A percentile compares a stretch with the other conserved stretches of the same genome.
Conservation (phyloP, 2,797 vertebrate species). For the Bucorvus abyssinicus region DNA sequence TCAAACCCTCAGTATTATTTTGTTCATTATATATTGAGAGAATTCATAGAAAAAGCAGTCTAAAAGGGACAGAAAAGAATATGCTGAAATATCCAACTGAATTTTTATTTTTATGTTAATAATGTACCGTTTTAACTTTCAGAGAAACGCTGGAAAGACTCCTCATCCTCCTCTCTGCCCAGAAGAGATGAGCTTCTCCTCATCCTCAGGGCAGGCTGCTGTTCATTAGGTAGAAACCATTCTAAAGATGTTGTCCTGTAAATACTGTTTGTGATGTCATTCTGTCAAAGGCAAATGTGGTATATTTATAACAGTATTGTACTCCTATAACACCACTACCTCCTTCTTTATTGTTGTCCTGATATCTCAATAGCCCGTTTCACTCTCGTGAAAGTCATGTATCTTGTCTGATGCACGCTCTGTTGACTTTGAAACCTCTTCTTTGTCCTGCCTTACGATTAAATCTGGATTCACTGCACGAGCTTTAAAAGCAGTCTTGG, state of each 20-base stretch:
- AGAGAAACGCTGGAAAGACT: neutral
- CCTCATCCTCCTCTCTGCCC: neutral
- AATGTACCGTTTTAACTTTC: conserved; percentile 9
- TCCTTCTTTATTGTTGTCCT: neutral
- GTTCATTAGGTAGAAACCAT: neutral
- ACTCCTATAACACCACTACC: neutral
- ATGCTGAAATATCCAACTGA: neutral
- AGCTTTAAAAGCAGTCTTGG: neutral
- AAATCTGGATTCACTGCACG: neutral
- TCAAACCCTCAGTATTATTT: neutral
- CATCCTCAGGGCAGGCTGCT: neutral
- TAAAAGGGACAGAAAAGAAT: neutral
- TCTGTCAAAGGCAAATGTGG: neutral
- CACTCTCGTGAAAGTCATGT: neutral
- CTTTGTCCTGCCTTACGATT: neutral
- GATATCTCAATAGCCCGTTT: neutral
- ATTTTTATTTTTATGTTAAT: neutral
- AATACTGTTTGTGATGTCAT: neutral
- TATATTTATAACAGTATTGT: neutral
- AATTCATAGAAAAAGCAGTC: neutral
- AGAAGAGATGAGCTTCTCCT: neutral
- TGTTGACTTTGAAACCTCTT: neutral
- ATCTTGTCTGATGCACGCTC: neutral
- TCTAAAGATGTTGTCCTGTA: neutral
- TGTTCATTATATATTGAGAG: neutral